Percentiles rank a stretch among this genome's conserved stretches.
These are phyloP conservation scores for Cryptosula pallasiana DNA, from an alignment of 2,888 invertebrate genomes.

Conservation along the genomic window DNA sequence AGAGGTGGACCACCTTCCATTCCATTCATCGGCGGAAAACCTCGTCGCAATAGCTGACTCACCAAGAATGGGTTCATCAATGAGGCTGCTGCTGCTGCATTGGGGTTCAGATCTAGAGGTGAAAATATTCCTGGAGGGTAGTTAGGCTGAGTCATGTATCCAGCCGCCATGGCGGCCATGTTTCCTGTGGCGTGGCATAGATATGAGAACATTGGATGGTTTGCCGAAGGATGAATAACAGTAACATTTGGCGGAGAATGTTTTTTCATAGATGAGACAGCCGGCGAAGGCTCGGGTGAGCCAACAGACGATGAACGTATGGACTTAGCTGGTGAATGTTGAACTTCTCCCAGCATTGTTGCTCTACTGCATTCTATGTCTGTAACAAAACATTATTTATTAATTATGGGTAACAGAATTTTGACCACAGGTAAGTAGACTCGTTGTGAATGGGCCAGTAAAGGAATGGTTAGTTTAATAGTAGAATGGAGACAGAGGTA, in stretches of 20 bases:
- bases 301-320: neutral
- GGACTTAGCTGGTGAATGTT: neutral
- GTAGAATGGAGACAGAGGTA: neutral
- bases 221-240: conserved; percentile 73
- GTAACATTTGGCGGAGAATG: conserved; percentile 72
- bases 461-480: conserved; percentile 6
- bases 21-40: neutral
- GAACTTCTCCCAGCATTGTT: neutral
- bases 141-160: conserved; percentile 19
- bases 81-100: conserved; percentile 13
- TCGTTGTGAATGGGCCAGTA: neutral
- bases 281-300: neutral
- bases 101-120: neutral
- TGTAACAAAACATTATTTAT: neutral
- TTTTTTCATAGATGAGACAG: neutral
- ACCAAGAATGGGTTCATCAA: conserved; percentile 14
- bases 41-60: conserved; percentile 16
- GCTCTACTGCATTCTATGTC: conserved; percentile 21
- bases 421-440: neutral
- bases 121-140: conserved; percentile 8
- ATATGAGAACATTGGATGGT: conserved; percentile 85
- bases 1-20: neutral
- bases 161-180: conserved; percentile 8
- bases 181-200: conserved; percentile 62
- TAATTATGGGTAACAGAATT: conserved; percentile 7